These are phyloP conservation scores for Dendrocincla fuliginosa DNA, from an alignment of 2,797 vertebrate species.

Conservation along the genomic window DNA sequence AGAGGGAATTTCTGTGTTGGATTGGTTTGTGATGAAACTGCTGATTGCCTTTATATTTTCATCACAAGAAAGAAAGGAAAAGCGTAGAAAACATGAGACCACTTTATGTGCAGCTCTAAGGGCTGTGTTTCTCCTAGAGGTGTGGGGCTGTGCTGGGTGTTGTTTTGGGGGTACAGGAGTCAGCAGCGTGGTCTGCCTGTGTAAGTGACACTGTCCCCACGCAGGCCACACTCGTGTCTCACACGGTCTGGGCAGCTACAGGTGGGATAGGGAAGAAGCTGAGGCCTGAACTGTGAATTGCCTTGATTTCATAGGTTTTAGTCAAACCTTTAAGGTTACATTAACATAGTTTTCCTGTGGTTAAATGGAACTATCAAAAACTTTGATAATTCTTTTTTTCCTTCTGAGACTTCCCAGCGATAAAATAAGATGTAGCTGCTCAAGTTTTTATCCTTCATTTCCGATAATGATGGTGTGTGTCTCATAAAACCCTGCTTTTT, in stretches of 20 bases:
- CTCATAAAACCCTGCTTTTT: slow-evolving; percentile 67
- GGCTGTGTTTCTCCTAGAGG: neutral
- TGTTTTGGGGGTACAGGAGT: neutral
- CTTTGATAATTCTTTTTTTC: slow-evolving; percentile 20
- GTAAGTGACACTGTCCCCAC: neutral
- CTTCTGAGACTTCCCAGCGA: slow-evolving; percentile 33
- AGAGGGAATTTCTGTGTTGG: neutral
- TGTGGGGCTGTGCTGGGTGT: neutral
- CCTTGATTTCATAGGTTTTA: neutral
- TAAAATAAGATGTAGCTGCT: slow-evolving; percentile 26
- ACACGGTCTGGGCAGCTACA: rapidly evolving
- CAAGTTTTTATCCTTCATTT: slow-evolving; percentile 52
- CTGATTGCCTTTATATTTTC: neutral
- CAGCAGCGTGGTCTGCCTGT: neutral
- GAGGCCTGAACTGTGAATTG: neutral
- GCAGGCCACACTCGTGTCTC: neutral
- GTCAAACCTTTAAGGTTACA: slow-evolving; percentile 16
- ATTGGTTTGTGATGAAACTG: neutral
- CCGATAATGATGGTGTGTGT: slow-evolving; percentile 50
- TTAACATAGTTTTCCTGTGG: slow-evolving; percentile 28
- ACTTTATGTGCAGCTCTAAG: neutral
- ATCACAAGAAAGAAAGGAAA: neutral
- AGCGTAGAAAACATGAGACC: rapidly evolving
- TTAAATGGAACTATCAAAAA: slow-evolving; percentile 55
- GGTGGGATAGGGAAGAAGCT: neutral